Evolutionary conservation across 1,140 invertebrate species (phyloP).

Genomic region (Dinoponera quadriceps): DNA sequence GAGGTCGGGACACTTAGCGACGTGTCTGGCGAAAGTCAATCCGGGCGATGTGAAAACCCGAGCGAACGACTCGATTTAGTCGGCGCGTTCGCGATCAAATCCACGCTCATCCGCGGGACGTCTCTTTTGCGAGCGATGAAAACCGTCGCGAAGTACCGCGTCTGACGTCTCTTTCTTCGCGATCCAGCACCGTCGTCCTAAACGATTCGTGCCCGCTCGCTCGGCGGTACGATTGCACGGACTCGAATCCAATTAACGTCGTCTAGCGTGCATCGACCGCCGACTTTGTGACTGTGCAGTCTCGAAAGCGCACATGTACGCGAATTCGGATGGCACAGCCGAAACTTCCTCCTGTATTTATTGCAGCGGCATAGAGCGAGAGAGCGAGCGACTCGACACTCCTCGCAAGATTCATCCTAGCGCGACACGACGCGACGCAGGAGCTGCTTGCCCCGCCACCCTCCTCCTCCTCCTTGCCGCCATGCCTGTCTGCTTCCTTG

Average conservation of each 20-base stretch:
- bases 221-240: not conserved
- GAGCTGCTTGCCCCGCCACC: too few relatives aligned
- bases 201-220: constrained; percentile 4
- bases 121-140: not conserved
- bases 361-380: constrained; percentile 27
- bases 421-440: not conserved
- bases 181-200: not conserved
- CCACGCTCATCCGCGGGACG: not conserved
- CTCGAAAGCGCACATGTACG: constrained; percentile 23
- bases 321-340: constrained; percentile 25
- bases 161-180: not conserved
- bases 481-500: not conserved
- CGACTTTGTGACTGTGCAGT: constrained; percentile 26
- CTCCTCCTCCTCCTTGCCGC: too few relatives aligned
- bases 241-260: constrained; percentile 45
- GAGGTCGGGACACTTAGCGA: too few relatives aligned
- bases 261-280: constrained; percentile 4
- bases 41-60: too few relatives aligned
- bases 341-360: constrained; percentile 38
- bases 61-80: too few relatives aligned
- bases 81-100: not conserved
- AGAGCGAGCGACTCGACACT: not conserved
- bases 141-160: not conserved
- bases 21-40: too few relatives aligned
- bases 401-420: constrained; percentile 1